These are phyloP conservation scores for Limanda limanda DNA, from an alignment of 2,113 vertebrate species.

Conservation along the genomic window DNA sequence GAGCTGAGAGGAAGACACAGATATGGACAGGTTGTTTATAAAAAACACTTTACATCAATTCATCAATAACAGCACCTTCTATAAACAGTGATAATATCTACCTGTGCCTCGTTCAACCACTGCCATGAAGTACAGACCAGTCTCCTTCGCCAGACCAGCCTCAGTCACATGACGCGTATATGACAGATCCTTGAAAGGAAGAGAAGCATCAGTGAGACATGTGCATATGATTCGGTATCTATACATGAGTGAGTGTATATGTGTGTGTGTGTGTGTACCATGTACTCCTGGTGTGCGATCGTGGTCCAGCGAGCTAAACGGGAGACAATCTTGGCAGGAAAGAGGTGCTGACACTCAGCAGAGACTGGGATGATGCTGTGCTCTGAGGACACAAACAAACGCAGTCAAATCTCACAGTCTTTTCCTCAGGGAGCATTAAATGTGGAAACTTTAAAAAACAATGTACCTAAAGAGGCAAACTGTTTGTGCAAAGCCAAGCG, in stretches of 20 bases:
- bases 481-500: constrained; percentile 95
- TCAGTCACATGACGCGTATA: constrained; percentile 90
- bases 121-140: constrained; percentile 91
- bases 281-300: constrained; percentile 88
- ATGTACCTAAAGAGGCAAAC: constrained; percentile 91
- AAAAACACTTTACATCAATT: background rate
- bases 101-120: constrained; percentile 95
- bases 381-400: constrained; percentile 78
- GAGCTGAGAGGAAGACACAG: constrained; percentile 78
- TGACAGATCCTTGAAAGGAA: constrained; percentile 83
- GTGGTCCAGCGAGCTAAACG: constrained; percentile 90
- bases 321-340: constrained; percentile 93
- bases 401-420: background rate
- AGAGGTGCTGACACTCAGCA: constrained; percentile 92
- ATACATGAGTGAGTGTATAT: background rate
- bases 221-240: background rate
- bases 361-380: constrained; percentile 92
- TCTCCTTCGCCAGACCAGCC: constrained; percentile 89
- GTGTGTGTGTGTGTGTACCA: constrained; percentile 68
- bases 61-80: background rate
- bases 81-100: constrained; percentile 41
- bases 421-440: background rate
- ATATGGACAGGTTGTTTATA: background rate
- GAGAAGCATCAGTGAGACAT: constrained; percentile 11
- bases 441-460: constrained; percentile 20